phyloP scores from a whole-genome alignment of 2,888 invertebrate genomes.

The Amiota communis region DNA sequence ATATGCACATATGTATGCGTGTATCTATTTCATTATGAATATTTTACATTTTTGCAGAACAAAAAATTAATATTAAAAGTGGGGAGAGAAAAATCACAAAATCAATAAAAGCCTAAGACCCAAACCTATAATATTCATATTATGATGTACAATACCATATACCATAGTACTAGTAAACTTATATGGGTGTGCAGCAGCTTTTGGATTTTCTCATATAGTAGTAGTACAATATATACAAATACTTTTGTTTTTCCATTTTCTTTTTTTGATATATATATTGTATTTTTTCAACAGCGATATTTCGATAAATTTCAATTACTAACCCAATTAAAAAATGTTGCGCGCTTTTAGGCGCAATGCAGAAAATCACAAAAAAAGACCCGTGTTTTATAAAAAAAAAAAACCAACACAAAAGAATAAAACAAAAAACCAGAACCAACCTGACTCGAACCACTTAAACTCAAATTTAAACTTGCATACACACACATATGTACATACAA shows the following conservation, averaged over 20 bases:
- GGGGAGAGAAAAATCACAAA: slow-evolving; percentile 7
- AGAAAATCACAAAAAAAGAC: slow-evolving; percentile 44
- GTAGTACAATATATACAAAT: neutral
- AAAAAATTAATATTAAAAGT: too few species aligned
- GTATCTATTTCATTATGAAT: too few species aligned
- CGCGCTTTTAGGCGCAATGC: slow-evolving; percentile 59
- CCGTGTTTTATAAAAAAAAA: slow-evolving; percentile 34
- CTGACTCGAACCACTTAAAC: slow-evolving; percentile 49
- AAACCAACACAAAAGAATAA: slow-evolving; percentile 25
- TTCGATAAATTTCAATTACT: slow-evolving; percentile 71
- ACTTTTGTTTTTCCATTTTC: neutral
- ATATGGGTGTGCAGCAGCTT: neutral
- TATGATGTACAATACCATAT: too few species aligned
- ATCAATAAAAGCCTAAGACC: slow-evolving; percentile 20
- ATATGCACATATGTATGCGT: too few species aligned
- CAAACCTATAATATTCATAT: neutral
- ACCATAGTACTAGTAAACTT: neutral
- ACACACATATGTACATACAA: too few species aligned
- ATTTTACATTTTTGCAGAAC: too few species aligned
- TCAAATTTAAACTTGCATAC: slow-evolving; percentile 29
- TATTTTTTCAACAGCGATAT: slow-evolving; percentile 27
- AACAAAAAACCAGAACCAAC: slow-evolving; percentile 32
- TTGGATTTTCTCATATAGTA: neutral
- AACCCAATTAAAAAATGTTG: slow-evolving; percentile 69
- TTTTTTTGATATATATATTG: slow-evolving; percentile 4